A percentile compares a stretch with the other conserved stretches of the same genome.
Evolutionary conservation across 2,797 vertebrate species (phyloP).

Genomic region (Petrocephalus sullivani): DNA sequence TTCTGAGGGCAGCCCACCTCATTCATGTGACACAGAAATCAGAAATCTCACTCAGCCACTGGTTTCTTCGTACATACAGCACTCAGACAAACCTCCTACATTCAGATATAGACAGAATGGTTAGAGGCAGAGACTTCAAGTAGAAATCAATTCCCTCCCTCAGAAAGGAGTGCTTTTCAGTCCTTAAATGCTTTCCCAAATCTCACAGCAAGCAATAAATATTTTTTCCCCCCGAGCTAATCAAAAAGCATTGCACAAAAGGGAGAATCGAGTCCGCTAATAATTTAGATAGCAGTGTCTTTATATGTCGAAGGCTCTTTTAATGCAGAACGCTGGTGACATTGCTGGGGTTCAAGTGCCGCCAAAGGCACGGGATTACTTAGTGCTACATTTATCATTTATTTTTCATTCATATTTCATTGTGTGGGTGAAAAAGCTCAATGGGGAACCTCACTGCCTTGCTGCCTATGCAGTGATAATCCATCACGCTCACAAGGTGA

Average conservation of each 20-base stretch:
- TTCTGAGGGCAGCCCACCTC: neutral
- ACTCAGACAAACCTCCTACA: neutral
- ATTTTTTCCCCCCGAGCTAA: neutral
- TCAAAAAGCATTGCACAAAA: slow-evolving; percentile 1
- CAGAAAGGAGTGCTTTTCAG: neutral
- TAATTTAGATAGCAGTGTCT: neutral
- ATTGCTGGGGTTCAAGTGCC: neutral
- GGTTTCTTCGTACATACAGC: neutral
- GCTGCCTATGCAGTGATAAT: neutral
- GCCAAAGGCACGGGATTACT: neutral
- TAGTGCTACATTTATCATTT: neutral
- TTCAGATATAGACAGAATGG: neutral
- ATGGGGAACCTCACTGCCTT: neutral
- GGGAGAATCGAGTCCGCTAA: neutral
- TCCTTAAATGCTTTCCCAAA: slow-evolving; percentile 12
- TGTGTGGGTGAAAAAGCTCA: neutral
- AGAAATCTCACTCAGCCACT: neutral
- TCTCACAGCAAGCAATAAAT: neutral
- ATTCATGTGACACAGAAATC: neutral
- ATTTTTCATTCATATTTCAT: slow-evolving; percentile 8
- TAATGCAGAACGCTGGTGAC: neutral
- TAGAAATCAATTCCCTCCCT: slow-evolving; percentile 19
- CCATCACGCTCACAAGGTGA: neutral
- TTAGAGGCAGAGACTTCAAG: neutral
- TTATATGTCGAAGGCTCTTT: neutral